Conservation (phyloP, 1,140 invertebrate species). For the Monochamus saltuarius region DNA sequence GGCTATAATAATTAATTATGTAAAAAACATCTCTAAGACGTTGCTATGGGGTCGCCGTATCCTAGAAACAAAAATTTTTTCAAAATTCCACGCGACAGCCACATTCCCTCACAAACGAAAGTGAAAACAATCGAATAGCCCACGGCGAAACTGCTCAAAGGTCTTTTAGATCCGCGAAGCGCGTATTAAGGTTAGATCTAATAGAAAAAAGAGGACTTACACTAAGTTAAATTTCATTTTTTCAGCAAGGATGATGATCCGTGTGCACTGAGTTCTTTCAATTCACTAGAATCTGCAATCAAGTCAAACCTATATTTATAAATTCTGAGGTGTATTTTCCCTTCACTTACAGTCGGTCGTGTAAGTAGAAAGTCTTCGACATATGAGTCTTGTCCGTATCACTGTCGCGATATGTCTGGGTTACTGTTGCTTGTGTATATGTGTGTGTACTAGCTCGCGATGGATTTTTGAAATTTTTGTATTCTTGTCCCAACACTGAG, state of each 20-base stretch:
- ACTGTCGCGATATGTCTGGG: too few species aligned
- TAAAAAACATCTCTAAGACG: not conserved
- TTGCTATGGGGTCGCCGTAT: constrained; percentile 2
- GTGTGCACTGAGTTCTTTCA: constrained; percentile 27
- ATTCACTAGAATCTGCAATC: constrained; percentile 35
- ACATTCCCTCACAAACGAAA: constrained; percentile 18
- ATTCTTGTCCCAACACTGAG: too few species aligned
- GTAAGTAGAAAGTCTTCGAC: constrained; percentile 11
- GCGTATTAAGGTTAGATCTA: constrained; percentile 1
- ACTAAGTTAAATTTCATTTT: constrained; percentile 35
- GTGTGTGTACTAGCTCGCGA: too few species aligned
- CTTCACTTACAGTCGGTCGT: constrained; percentile 24
- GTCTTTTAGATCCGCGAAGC: constrained; percentile 9
- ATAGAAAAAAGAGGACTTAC: constrained; percentile 31
- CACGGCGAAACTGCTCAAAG: constrained; percentile 21
- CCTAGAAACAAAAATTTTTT: constrained; percentile 7
- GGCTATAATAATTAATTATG: not conserved
- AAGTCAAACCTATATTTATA: constrained; percentile 35
- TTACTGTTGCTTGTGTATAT: too few species aligned
- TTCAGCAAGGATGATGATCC: constrained; percentile 24
- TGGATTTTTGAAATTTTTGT: too few species aligned
- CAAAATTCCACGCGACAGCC: constrained; percentile 8
- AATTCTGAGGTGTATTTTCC: constrained; percentile 37
- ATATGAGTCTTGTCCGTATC: too few species aligned
- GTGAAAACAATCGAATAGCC: constrained; percentile 20